These are phyloP conservation scores for Chromobotia macracanthus DNA, from an alignment of 2,797 vertebrate genomes.

Conservation along the genomic window DNA sequence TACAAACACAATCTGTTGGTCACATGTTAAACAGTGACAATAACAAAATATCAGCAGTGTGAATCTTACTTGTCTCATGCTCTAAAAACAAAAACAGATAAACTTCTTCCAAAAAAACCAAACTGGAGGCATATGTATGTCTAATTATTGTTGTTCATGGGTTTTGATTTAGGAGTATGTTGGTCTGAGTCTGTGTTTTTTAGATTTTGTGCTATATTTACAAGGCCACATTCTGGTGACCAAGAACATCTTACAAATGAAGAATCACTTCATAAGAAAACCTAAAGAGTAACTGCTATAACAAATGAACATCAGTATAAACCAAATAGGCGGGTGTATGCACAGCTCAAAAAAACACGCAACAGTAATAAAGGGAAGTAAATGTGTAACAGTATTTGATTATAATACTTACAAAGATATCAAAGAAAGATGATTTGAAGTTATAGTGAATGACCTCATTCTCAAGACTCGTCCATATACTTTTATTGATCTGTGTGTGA, in stretches of 20 bases:
- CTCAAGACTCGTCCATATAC: slow-evolving; percentile 82
- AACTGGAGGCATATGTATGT: no score
- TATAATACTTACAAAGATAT: slow-evolving; percentile 90
- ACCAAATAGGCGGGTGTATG: no score
- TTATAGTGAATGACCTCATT: slow-evolving; percentile 84
- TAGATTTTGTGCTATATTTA: neutral
- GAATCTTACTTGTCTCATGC: no score
- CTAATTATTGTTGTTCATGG: neutral
- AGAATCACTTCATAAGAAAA: neutral
- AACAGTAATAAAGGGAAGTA: no score
- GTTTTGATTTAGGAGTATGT: no score
- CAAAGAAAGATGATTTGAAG: slow-evolving; percentile 90
- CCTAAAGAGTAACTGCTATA: neutral
- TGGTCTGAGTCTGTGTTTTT: neutral
- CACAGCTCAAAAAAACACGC: no score
- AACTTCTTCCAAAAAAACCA: no score
- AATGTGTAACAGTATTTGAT: no score
- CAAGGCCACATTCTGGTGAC: neutral
- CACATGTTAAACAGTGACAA: neutral
- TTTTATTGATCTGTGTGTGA: slow-evolving; percentile 79
- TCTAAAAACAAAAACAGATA: no score
- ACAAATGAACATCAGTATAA: neutral
- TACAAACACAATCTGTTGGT: neutral
- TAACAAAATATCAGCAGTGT: no score
- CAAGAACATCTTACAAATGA: neutral